Base-by-base conservation (phyloP, 2,797 vertebrate species). In the Notamacropus eugenii region DNA sequence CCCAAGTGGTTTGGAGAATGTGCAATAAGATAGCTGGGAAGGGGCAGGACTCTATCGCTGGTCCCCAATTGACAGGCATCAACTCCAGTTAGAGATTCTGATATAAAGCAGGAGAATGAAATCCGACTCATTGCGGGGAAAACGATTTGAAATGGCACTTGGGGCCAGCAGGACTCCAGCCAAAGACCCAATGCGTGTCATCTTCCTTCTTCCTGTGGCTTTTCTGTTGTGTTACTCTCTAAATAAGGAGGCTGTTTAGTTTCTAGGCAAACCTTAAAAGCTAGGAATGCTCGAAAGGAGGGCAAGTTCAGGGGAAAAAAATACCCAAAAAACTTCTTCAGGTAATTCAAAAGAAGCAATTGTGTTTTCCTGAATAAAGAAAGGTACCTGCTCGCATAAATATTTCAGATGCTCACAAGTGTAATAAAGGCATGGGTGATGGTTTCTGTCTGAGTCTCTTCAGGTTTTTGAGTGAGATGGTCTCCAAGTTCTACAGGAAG, bases 121-220 rank as follows among this genome's bases (percentile, higher is more conserved):
- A 98, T 62, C 92, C 94, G 92, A 92, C 59, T 34, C 96, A 27
- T 92, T 93, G 94, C 93, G 97, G 97, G 96, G 96, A 95, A 90
- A 59, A 97, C 19, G 46, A 97, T 96, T 95, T 95, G 90, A 90
- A 92, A 97, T 82, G 90, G 28, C 91, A 94, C 92, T 98, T 97
- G 95, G 24, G 96, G 97, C 97, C 96, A 96, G 96, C 97, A 96
- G 96, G 96, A 95, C 95, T 93, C 94, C 96, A 97, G 97, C 97
- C 97, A 97, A 94, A 97, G 93, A 96, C 97, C 96, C 93, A 97
- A 27, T 40, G 14, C 29, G 27, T 50, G 74, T 87, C 74, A 87
- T 87, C 50, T 91, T 11, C 54, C 16, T 91, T 91, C 5, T 91
- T 91, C 90, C 90, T 55, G 14, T 55, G 54, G 52, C 13, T 91